Conservation (phyloP, 2,797 vertebrate genomes). For the Oceanodroma leucorhoa region DNA sequence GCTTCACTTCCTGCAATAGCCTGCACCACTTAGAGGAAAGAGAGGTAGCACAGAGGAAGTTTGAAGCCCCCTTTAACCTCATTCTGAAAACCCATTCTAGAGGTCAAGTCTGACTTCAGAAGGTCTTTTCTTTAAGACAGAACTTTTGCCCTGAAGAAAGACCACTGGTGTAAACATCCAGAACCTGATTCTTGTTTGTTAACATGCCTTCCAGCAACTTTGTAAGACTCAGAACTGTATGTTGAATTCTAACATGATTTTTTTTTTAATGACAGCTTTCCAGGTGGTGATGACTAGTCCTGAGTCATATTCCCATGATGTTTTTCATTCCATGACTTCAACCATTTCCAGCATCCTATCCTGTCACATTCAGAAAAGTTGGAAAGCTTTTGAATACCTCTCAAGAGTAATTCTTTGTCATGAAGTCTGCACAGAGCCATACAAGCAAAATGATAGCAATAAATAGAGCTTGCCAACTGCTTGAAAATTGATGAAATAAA, state of each 20-base stretch:
- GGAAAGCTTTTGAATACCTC: conserved; percentile 8
- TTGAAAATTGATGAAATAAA: neutral
- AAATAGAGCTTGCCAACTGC: neutral
- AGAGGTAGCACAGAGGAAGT: neutral
- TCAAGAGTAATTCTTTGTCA: conserved; percentile 23
- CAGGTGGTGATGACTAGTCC: conserved; percentile 46
- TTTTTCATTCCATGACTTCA: conserved; percentile 43
- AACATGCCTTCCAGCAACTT: neutral
- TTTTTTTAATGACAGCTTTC: conserved; percentile 29
- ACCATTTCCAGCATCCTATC: conserved; percentile 9
- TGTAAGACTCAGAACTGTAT: neutral
- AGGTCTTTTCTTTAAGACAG: neutral
- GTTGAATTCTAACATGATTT: neutral
- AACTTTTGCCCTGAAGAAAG: neutral
- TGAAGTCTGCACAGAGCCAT: neutral
- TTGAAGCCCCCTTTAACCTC: neutral
- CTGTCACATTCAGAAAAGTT: conserved; percentile 24
- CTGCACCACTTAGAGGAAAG: neutral
- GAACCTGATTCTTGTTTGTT: neutral
- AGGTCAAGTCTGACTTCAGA: neutral
- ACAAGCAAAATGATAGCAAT: neutral
- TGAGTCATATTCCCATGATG: conserved; percentile 53
- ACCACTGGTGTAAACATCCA: neutral
- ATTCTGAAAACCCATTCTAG: neutral
- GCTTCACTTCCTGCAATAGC: neutral